Evolutionary conservation across 2,797 vertebrate species (phyloP).

Genomic region (Eospalax fontanierii): DNA sequence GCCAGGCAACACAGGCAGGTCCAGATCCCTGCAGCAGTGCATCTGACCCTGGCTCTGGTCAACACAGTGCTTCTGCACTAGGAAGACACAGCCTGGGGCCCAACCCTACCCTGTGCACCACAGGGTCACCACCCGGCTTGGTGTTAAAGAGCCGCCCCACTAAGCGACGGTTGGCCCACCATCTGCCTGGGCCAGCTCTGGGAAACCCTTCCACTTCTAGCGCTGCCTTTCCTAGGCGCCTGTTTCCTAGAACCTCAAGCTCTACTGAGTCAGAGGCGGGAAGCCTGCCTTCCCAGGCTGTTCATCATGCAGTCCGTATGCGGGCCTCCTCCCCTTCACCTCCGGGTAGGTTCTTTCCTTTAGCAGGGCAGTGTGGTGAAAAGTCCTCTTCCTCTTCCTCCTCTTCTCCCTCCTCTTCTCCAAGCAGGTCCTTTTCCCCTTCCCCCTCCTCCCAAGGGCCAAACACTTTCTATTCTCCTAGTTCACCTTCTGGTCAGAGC

Average conservation of each 20-base stretch:
- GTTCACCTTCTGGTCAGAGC: neutral
- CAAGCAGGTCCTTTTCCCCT: rapidly evolving
- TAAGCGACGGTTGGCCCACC: neutral
- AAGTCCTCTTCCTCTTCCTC: neutral
- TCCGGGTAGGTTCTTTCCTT: constrained; percentile 28
- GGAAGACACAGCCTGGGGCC: no score
- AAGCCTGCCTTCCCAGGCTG: neutral
- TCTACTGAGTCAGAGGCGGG: neutral
- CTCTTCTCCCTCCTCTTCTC: rapidly evolving
- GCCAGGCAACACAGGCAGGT: no score
- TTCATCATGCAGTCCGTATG: constrained; percentile 68
- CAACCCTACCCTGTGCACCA: no score
- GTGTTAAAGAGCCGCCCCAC: neutral
- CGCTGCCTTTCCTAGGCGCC: rapidly evolving
- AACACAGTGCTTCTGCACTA: rapidly evolving
- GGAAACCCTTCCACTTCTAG: no score
- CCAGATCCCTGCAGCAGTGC: neutral
- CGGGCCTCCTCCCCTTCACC: constrained; percentile 75
- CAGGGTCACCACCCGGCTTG: neutral
- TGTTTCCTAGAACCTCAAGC: neutral
- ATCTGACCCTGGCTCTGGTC: neutral
- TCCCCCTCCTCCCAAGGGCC: neutral
- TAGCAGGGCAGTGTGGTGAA: rapidly evolving
- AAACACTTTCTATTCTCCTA: neutral
- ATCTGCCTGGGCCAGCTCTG: neutral